Percentiles rank a stretch among this genome's conserved stretches.
These are phyloP conservation scores for Drusus annulatus DNA, from an alignment of 1,140 invertebrate species.

Conservation along the genomic window DNA sequence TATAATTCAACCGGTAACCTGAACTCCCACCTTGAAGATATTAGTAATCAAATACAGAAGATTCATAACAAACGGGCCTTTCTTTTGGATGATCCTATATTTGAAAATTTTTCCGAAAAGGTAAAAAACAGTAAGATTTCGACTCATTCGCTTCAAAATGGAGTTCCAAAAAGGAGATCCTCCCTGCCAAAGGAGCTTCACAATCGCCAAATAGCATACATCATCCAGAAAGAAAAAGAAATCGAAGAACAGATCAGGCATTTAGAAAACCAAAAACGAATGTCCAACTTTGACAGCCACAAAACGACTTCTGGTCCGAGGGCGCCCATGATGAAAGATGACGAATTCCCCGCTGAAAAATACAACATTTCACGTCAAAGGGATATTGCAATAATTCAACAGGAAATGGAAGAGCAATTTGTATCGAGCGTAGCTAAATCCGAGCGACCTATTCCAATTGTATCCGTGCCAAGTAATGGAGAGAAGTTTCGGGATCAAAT, in stretches of 20 bases:
- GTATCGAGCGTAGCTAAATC: constrained; percentile 61
- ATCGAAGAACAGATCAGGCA: constrained; percentile 75
- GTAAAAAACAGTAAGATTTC: constrained; percentile 53
- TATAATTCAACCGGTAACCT: constrained; percentile 30
- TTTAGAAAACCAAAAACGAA: constrained; percentile 73
- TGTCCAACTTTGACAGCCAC: constrained; percentile 40
- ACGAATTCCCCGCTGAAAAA: not conserved
- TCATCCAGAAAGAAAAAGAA: constrained; percentile 78
- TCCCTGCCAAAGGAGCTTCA: constrained; percentile 79
- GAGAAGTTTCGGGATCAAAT: constrained; percentile 83
- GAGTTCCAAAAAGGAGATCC: constrained; percentile 65
- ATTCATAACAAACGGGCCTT: constrained; percentile 53
- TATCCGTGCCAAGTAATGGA: constrained; percentile 70
- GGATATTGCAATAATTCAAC: constrained; percentile 57
- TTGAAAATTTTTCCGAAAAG: constrained; percentile 40
- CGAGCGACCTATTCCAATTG: constrained; percentile 55
- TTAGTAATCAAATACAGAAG: constrained; percentile 40
- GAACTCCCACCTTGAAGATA: constrained; percentile 34
- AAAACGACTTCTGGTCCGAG: constrained; percentile 53
- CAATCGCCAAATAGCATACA: constrained; percentile 79
- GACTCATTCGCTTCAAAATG: constrained; percentile 46
- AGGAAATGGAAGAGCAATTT: constrained; percentile 54
- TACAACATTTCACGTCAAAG: constrained; percentile 59
- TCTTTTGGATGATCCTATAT: constrained; percentile 56
- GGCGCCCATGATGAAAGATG: constrained; percentile 41